A percentile compares a stretch with the other conserved stretches of the same genome.
phyloP scores from a whole-genome alignment of 1,140 invertebrate genomes.

The Leptopilina clavipes region DNA sequence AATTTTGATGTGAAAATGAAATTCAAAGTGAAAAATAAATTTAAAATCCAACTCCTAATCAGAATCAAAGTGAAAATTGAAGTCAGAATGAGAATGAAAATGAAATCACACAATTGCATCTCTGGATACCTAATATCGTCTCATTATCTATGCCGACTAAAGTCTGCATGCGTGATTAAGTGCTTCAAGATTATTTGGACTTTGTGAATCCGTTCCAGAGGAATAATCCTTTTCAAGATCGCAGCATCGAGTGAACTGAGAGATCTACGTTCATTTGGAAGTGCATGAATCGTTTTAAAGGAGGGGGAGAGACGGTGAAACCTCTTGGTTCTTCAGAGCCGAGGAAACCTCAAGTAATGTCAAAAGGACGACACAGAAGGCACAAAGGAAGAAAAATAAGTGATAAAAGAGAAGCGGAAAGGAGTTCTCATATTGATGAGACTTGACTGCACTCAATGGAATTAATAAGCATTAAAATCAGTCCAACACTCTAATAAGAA shows the following conservation, averaged over 20 bases:
- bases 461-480: conserved; percentile 21
- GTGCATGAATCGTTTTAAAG: neutral
- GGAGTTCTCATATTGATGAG: conserved; percentile 8
- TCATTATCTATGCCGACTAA: conserved; percentile 7
- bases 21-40: too few species aligned
- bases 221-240: conserved; percentile 13
- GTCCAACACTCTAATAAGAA: neutral
- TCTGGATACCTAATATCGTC: neutral
- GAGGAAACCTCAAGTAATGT: neutral
- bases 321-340: conserved; percentile 22
- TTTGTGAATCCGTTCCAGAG: conserved; percentile 15
- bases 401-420: neutral
- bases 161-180: conserved; percentile 10
- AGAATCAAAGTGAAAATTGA: too few species aligned
- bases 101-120: too few species aligned
- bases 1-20: too few species aligned
- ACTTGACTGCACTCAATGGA: neutral
- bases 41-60: too few species aligned
- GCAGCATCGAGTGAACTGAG: neutral
- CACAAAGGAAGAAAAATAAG: conserved; percentile 16
- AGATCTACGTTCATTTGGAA: conserved; percentile 1
- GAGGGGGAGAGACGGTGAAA: too few species aligned
- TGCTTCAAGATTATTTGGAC: conserved; percentile 12
- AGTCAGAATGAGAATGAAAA: too few species aligned
- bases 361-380: conserved; percentile 11